These are phyloP conservation scores for Eristalis arbustorum DNA, from an alignment of 2,888 invertebrate genomes.

Conservation along the genomic window DNA sequence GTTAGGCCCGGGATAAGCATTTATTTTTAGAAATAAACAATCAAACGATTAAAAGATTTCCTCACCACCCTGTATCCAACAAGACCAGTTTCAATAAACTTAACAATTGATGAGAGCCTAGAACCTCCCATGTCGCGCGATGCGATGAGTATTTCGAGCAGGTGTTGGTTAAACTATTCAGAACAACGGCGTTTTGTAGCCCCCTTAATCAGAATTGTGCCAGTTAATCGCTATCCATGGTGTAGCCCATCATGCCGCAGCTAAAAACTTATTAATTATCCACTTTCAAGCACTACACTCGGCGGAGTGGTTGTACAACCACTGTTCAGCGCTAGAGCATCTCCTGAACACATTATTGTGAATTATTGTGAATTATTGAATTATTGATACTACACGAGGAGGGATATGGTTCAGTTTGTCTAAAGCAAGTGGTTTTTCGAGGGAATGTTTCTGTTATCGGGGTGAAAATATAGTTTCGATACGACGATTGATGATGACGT, in stretches of 20 bases:
- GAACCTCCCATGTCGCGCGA: background rate
- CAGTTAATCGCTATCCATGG: constrained; percentile 32
- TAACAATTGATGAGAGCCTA: background rate
- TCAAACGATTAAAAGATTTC: too few relatives aligned
- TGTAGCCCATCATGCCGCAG: constrained; percentile 11
- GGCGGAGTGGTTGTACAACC: background rate
- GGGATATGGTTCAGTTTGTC: background rate
- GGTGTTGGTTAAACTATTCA: constrained; percentile 36
- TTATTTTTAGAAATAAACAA: too few relatives aligned
- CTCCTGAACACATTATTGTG: background rate
- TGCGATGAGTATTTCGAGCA: constrained; percentile 10
- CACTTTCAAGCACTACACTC: background rate
- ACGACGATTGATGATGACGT: background rate
- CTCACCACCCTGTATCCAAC: constrained; percentile 1
- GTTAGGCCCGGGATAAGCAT: background rate
- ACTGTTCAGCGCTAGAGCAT: background rate
- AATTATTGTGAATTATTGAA: background rate
- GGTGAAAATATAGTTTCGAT: too few relatives aligned
- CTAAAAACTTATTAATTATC: constrained; percentile 30
- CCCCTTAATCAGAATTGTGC: constrained; percentile 27
- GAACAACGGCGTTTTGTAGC: constrained; percentile 15
- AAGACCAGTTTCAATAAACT: background rate
- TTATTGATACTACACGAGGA: background rate
- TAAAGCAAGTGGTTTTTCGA: background rate
- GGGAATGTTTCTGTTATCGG: background rate